Percentiles rank a stretch among this genome's conserved stretches.
Evolutionary conservation across 2,888 invertebrate species (phyloP).

Genomic region (Cosmia trapezina): DNA sequence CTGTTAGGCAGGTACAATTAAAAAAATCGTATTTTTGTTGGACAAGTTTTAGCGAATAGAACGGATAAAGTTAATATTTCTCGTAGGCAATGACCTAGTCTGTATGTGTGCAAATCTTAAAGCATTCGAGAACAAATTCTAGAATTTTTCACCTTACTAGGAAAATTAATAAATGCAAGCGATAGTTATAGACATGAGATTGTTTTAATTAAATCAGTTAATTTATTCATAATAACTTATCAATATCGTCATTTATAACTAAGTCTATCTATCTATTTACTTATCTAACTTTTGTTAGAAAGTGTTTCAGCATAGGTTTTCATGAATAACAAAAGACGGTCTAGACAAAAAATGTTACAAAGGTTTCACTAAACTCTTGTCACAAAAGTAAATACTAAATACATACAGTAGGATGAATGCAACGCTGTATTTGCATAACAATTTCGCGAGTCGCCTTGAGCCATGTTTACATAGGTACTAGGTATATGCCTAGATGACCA

Average conservation of each 20-base stretch:
- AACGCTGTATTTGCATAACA: slow-evolving; percentile 82
- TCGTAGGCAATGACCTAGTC: slow-evolving; percentile 65
- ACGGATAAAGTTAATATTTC: slow-evolving; percentile 52
- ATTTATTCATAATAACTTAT: not conserved
- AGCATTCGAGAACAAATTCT: slow-evolving; percentile 30
- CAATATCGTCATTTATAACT: not conserved
- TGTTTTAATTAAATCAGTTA: slow-evolving; percentile 1
- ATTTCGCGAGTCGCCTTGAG: slow-evolving; percentile 82
- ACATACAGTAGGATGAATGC: slow-evolving; percentile 71
- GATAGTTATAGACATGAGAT: not conserved
- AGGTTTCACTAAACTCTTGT: slow-evolving; percentile 52
- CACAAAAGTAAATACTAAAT: slow-evolving; percentile 66
- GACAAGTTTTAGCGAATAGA: slow-evolving; percentile 36
- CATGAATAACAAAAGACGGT: slow-evolving; percentile 38
- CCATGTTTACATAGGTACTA: slow-evolving; percentile 63
- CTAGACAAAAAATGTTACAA: slow-evolving; percentile 42
- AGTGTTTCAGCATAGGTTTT: slow-evolving; percentile 11
- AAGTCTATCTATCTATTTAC: not conserved
- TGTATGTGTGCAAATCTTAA: slow-evolving; percentile 32
- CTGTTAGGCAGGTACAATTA: slow-evolving; percentile 3
- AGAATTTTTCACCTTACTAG: no score
- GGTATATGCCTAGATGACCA: slow-evolving; percentile 57
- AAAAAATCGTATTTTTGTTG: slow-evolving; percentile 11
- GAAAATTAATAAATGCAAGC: slow-evolving; percentile 32
- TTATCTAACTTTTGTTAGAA: not conserved